Evolutionary conservation across 2,113 vertebrate genomes (phyloP), one percentile per base, ranked within the genome.

Genomic region (Cathartes aura): DNA sequence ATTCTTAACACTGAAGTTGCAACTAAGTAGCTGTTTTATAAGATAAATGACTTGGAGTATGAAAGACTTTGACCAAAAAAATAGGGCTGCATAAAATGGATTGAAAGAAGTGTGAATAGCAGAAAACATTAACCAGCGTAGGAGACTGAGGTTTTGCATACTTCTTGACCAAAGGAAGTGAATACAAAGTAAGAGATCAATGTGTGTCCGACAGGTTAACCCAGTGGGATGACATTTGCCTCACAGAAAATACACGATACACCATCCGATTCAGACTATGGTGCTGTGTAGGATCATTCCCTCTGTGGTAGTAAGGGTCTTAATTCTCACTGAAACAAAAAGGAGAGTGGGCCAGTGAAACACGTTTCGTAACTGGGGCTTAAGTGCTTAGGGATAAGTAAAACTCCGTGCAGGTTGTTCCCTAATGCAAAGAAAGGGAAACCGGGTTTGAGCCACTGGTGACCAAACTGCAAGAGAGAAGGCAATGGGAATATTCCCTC

Each of bases 1-100:
- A 97, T 98, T 97, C 96, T 84, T 97, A 97, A 96, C 94, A 95
- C 80, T 79, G 66, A 95, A 92, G 92, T 95, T 97, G 89, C 89
- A 93, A 88, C 83, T 97, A 97, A 97, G 96, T 97, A 91, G 95
- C 81, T 93, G 94, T 62, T 92, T 92, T 91, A 94, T 90, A 95
- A 96, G 96, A 97, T 95, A 97, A 97, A 96, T 96, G 91, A 90
- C 91, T 92, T 53, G n/a, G 45, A 68, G 71, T 88, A 82, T 82
- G 86, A 95, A 97, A 94, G 88, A 78, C 78, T 85, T 94, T 6
- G 50, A 79, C 92, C 29, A 90, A 47, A 83, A 85, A 79, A 78
- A 60, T 71, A 85, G 23, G 38, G 5, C 86, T 62, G 56, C 56
- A 95, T 82, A 92, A 95, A 94, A 87, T 85, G 93, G 87, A 93